phyloP scores from a whole-genome alignment of 2,113 vertebrate species.

The Clarias macrocephalus region DNA sequence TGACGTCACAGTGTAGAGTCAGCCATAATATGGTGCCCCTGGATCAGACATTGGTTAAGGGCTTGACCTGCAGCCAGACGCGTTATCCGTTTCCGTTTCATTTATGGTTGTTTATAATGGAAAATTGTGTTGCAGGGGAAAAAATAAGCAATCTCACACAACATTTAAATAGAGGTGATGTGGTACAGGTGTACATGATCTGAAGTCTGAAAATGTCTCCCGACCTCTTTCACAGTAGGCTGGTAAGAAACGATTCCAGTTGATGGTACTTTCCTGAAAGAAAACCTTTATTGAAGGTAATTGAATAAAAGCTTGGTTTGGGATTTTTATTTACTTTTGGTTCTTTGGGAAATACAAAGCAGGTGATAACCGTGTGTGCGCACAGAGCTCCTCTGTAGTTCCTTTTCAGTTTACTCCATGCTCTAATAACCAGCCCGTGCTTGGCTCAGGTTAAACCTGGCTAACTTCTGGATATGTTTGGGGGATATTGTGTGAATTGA shows the following conservation, averaged over 20 bases:
- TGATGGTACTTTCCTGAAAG: background rate
- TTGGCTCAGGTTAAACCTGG: background rate
- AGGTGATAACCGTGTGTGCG: background rate
- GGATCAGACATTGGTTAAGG: no score
- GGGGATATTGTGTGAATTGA: no score
- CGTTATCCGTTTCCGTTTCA: no score
- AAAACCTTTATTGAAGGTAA: background rate
- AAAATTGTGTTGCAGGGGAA: background rate
- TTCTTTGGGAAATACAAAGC: background rate
- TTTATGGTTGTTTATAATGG: background rate
- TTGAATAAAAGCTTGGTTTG: background rate
- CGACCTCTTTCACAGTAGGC: background rate
- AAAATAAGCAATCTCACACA: background rate
- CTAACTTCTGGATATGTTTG: background rate
- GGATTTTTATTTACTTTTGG: background rate
- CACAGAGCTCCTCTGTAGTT: background rate
- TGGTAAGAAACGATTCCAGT: background rate
- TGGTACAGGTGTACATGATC: background rate
- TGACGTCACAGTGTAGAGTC: no score
- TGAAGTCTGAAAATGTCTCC: background rate
- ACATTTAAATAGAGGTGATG: background rate
- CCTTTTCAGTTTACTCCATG: background rate
- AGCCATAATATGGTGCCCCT: no score
- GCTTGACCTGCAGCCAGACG: no score
- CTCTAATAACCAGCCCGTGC: background rate